These are phyloP conservation scores for Hippocampus kuda DNA, from an alignment of 2,797 vertebrate genomes.

Conservation along the genomic window DNA sequence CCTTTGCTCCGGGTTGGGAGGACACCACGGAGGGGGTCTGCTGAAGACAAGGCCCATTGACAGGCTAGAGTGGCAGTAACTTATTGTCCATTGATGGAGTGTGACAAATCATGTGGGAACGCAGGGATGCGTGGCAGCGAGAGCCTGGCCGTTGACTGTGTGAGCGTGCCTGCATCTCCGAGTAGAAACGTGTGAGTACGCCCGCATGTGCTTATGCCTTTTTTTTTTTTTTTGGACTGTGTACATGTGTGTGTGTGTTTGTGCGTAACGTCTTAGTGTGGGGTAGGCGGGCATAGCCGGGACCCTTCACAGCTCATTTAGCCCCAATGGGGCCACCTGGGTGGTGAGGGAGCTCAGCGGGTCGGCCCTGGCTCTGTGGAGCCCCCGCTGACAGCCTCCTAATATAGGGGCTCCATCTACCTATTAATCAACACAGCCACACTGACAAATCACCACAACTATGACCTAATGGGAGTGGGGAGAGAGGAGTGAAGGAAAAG, in stretches of 20 bases:
- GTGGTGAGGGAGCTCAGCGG: slow-evolving; percentile 82
- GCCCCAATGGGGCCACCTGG: slow-evolving; percentile 91
- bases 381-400: slow-evolving; percentile 78
- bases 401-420: slow-evolving; percentile 74
- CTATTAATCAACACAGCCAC: slow-evolving; percentile 83
- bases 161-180: slow-evolving; percentile 55
- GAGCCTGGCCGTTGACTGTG: slow-evolving; percentile 59
- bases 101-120: slow-evolving; percentile 87
- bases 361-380: slow-evolving; percentile 75
- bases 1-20: slow-evolving; percentile 23
- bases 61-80: slow-evolving; percentile 87
- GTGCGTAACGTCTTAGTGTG: slow-evolving; percentile 55
- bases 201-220: slow-evolving; percentile 15
- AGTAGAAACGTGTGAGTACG: slow-evolving; percentile 28
- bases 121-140: slow-evolving; percentile 71
- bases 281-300: slow-evolving; percentile 75
- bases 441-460: slow-evolving; percentile 78
- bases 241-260: slow-evolving; percentile 44
- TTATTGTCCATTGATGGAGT: slow-evolving; percentile 94
- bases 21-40: slow-evolving; percentile 59
- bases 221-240: background rate
- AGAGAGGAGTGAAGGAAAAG: slow-evolving; percentile 48
- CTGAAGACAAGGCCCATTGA: slow-evolving; percentile 81
- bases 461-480: slow-evolving; percentile 67
- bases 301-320: slow-evolving; percentile 98